Base-by-base conservation (phyloP, 2,113 vertebrate genomes). In the Syngnathus typhle region DNA sequence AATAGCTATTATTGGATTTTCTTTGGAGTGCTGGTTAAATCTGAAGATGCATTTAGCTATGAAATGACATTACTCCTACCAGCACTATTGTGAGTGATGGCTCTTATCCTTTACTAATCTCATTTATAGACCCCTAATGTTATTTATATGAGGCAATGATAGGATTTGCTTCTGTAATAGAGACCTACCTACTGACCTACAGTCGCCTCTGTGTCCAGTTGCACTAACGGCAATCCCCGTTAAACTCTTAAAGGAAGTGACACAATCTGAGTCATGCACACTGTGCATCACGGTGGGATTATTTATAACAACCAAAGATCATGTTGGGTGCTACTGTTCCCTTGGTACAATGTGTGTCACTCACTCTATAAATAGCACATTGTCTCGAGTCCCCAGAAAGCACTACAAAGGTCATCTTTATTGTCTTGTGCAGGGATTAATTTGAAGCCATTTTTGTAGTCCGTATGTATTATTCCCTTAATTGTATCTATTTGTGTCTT, bases 311-410 rank as follows among this genome's bases (percentile, higher is more conserved):
- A 21, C 27, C 19, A 51, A 65, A 80, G 77, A 69, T 70, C 18
- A 59, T 51, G 78, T 76, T 65, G 71, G 75, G 68, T 72, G 60
- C 15, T 16, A 58, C 64, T 61, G 61, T 64, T 71, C 64, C 52
- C 69, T 71, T 64, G 72, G 73, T 81, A 79, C 76, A 81, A 82
- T 72, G 41, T 76, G 71, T 86, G 77, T 84, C 82, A 83, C 69
- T 21, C 63, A 70, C 54, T 67, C 73, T 76, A 63, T 47, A 84
- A 83, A 84, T 84, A 85, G 76, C 65, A 71, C 60, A 75, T 85
- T 82, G 82, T 85, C 79, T 81, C 52, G 49, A 58, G 15, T 32
- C 27, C 6, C 79, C 64, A 51, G 71, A 63, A 65, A 71, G 69
- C 62, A 64, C 64, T 62, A 44, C 68, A 62, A n/a, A 32, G 52